These are phyloP conservation scores for Tursiops truncatus DNA, from an alignment of 2,113 vertebrate genomes.

Conservation along the genomic window DNA sequence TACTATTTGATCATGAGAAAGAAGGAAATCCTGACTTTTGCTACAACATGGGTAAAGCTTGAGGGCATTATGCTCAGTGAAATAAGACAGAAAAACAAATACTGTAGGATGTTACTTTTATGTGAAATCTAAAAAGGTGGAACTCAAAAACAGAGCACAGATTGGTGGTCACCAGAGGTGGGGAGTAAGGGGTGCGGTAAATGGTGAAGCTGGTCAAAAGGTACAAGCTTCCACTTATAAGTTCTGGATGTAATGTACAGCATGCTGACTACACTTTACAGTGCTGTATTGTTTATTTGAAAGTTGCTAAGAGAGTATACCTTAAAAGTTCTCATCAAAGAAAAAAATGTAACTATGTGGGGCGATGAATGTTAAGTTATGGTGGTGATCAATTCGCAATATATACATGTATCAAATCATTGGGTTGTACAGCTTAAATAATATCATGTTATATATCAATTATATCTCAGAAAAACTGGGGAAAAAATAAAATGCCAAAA, in stretches of 20 bases:
- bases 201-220: not conserved
- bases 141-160: not conserved
- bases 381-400: too few species aligned
- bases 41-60: too few species aligned
- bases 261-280: not conserved
- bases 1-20: too few species aligned
- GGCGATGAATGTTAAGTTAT: too few species aligned
- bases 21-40: too few species aligned
- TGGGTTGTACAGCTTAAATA: not conserved
- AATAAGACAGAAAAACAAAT: not conserved
- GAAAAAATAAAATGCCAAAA: not conserved
- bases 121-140: not conserved
- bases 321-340: too few species aligned
- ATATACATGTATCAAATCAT: too few species aligned
- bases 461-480: not conserved
- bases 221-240: not conserved
- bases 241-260: not conserved
- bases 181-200: not conserved
- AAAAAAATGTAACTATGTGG: too few species aligned
- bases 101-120: not conserved
- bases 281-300: not conserved
- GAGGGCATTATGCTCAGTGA: too few species aligned
- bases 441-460: not conserved
- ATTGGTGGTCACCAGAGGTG: not conserved
- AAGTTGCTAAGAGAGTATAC: not conserved